A percentile compares a stretch with the other conserved stretches of the same genome.
These are phyloP conservation scores for Oegoconia quadripuncta DNA, from an alignment of 2,888 invertebrate genomes.

Conservation along the genomic window DNA sequence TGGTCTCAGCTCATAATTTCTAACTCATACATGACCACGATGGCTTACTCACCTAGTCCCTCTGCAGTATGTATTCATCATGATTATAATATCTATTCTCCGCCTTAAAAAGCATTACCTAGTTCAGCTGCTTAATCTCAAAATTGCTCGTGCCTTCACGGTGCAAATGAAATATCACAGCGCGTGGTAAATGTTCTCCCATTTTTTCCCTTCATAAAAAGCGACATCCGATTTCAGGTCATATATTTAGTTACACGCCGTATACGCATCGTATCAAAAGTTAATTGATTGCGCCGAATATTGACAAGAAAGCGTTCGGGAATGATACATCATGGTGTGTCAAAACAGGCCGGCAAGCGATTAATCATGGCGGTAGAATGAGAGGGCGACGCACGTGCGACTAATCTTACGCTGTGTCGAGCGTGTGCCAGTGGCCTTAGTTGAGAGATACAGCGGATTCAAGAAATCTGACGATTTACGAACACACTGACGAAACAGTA, in stretches of 20 bases:
- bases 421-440: slow-evolving; percentile 24
- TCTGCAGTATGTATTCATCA: no score
- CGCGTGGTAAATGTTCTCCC: no score
- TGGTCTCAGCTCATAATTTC: no score
- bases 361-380: slow-evolving; percentile 56
- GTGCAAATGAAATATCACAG: no score
- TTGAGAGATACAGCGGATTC: slow-evolving; percentile 17
- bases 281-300: slow-evolving; percentile 65
- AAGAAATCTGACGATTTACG: no score
- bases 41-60: no score
- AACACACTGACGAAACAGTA: no score
- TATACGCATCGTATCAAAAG: slow-evolving; percentile 26
- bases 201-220: slow-evolving; percentile 1
- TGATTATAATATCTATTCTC: no score
- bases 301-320: slow-evolving; percentile 64
- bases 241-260: slow-evolving; percentile 9
- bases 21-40: no score
- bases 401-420: slow-evolving; percentile 56
- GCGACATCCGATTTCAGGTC: not conserved
- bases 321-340: slow-evolving; percentile 74
- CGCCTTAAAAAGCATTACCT: no score
- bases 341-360: slow-evolving; percentile 58
- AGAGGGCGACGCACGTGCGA: slow-evolving; percentile 51
- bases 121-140: no score
- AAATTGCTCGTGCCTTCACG: no score